phyloP scores from a whole-genome alignment of 2,113 vertebrate genomes.

The Sardina pilchardus region DNA sequence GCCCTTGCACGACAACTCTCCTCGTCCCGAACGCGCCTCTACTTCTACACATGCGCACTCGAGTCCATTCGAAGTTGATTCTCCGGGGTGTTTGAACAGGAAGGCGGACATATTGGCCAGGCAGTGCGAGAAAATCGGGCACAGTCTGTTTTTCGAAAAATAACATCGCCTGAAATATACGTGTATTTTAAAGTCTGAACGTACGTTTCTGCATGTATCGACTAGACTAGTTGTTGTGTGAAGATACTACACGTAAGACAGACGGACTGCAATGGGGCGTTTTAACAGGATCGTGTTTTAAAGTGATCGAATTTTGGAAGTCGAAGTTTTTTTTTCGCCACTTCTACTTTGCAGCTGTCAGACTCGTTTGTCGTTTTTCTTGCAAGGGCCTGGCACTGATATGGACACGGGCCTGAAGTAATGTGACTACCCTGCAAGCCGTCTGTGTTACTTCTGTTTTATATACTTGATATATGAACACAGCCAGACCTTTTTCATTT shows the following conservation, averaged over 20 bases:
- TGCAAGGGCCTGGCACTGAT: constrained; percentile 49
- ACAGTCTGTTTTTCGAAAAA: constrained; percentile 57
- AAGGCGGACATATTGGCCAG: constrained; percentile 92
- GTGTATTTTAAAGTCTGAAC: constrained; percentile 45
- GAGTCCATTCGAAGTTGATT: constrained; percentile 59
- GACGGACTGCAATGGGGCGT: constrained; percentile 43
- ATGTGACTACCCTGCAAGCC: constrained; percentile 20
- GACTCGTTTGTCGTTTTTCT: constrained; percentile 54
- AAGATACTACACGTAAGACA: constrained; percentile 45
- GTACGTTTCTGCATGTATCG: background rate
- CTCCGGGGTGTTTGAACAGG: constrained; percentile 84
- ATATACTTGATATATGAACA: constrained; percentile 57
- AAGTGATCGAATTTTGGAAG: constrained; percentile 68
- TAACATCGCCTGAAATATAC: constrained; percentile 29
- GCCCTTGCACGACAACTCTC: background rate
- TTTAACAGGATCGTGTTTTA: constrained; percentile 58
- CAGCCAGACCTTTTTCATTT: constrained; percentile 61
- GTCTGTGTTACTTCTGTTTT: constrained; percentile 33
- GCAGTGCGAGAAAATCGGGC: constrained; percentile 71
- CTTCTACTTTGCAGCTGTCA: constrained; percentile 80
- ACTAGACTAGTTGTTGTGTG: constrained; percentile 29
- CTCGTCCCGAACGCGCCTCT: constrained; percentile 38
- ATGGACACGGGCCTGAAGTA: constrained; percentile 60
- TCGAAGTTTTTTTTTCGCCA: constrained; percentile 72
- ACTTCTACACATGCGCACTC: constrained; percentile 70